phyloP scores from a whole-genome alignment of 2,797 vertebrate species.

The Dermochelys coriacea region DNA sequence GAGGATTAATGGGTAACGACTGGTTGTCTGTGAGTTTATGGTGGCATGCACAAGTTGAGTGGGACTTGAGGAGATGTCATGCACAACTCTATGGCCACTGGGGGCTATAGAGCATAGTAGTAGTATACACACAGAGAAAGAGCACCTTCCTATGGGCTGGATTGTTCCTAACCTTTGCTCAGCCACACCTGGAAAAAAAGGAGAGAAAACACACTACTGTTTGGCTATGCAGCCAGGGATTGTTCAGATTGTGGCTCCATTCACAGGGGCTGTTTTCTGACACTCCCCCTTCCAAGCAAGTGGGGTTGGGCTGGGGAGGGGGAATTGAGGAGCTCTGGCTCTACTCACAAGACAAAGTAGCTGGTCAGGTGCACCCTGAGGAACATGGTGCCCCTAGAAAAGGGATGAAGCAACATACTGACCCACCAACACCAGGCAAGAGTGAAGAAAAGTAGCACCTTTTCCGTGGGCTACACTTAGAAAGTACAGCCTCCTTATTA shows the following conservation, averaged over 20 bases:
- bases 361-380: fast-evolving
- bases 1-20: background rate
- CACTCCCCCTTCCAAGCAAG: fast-evolving
- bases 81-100: background rate
- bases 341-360: background rate
- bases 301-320: background rate
- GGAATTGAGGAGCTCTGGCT: background rate
- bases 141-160: background rate
- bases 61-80: background rate
- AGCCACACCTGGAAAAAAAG: fast-evolving
- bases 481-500: background rate
- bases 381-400: fast-evolving
- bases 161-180: background rate
- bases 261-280: background rate
- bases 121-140: fast-evolving
- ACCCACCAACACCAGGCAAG: background rate
- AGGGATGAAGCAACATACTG: background rate
- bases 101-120: background rate
- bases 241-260: fast-evolving
- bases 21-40: background rate
- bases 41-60: background rate
- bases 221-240: fast-evolving
- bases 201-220: fast-evolving
- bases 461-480: fast-evolving
- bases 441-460: background rate